Evolutionary conservation across 2,888 invertebrate genomes (phyloP), one percentile per base, ranked within the genome.

Genomic region (Pomacea canaliculata): DNA sequence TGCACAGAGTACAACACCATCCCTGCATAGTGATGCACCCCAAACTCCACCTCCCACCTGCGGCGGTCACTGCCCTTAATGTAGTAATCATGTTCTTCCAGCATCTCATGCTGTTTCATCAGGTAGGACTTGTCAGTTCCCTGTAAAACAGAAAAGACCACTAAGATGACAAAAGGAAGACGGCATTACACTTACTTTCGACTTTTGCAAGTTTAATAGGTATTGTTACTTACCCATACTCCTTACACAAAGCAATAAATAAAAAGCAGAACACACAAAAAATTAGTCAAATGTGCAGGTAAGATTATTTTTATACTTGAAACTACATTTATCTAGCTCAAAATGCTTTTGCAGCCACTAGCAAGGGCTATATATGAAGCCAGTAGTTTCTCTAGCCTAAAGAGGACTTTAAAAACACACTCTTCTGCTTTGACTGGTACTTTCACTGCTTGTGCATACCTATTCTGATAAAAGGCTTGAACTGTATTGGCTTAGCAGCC

Each of bases 21-120:
- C 13, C 88, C 88, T 7, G 88, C 88, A 70, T 87, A 88, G 76
- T 88, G 87, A n/a, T 80, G 75, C 67, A 88, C 83, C 8, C 87
- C 87, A 82, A 88, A 88, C 79, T 86, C 87, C 48, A 78, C 80
- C 78, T 87, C 86, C 87, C 87, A 88, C 10, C 81, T 81, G 49
- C 87, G 78, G 0, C 87, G 80, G 76, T 88, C 87, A 46, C 76
- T 79, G 13, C 87, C 87, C 76, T 87, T 88, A 71, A 88, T 82
- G 70, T 88, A 88, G 80, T 79, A 83, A 0, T 78, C 76, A 73
- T 87, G 84, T 10, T 83, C 81, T 68, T 85, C 86, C 73, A 87
- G 80, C 48, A 85, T 86, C 69, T 84, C 83, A 65, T 88, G 87
- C 78, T 87, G 88, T 77, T 87, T 87, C 69, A 81, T 78, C 62